Conservation (phyloP, 2,113 vertebrate genomes). For the Gracilinanus agilis region DNA sequence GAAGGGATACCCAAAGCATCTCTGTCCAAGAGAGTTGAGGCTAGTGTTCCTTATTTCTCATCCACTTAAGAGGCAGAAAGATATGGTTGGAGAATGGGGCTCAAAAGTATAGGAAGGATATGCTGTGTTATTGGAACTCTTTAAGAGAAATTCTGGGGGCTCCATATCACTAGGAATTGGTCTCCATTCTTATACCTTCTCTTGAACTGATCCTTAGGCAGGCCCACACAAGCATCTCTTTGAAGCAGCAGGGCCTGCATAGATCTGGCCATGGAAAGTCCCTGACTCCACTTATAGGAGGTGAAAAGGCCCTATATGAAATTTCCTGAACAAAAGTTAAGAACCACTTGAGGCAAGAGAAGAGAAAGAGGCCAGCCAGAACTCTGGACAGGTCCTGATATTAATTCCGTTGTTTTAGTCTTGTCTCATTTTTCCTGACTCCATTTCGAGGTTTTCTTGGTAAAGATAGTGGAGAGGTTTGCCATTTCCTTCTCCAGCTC, state of each 20-base stretch:
- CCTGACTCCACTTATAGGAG: constrained; percentile 80
- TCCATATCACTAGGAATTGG: too few species aligned
- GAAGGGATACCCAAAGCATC: too few species aligned
- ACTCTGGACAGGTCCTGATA: background rate
- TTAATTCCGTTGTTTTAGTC: too few species aligned
- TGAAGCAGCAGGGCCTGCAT: rapidly evolving
- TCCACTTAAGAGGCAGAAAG: too few species aligned
- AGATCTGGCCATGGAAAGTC: background rate
- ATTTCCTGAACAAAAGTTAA: constrained; percentile 81
- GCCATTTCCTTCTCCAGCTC: too few species aligned
- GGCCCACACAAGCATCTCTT: background rate
- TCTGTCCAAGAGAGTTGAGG: too few species aligned
- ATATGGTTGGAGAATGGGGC: background rate
- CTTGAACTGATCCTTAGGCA: background rate
- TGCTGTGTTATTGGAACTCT: background rate
- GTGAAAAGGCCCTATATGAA: constrained; percentile 86
- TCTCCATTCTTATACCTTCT: background rate
- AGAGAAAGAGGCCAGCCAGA: background rate
- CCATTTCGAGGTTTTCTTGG: too few species aligned
- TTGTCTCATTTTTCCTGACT: too few species aligned
- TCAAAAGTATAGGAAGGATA: background rate
- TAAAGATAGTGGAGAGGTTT: too few species aligned
- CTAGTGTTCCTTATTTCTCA: too few species aligned
- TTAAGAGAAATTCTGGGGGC: background rate
- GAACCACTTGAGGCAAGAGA: background rate